Percentiles rank a stretch among this genome's conserved stretches.
Evolutionary conservation across 2,888 invertebrate species (phyloP).

Genomic region (Emmelina monodactyla): DNA sequence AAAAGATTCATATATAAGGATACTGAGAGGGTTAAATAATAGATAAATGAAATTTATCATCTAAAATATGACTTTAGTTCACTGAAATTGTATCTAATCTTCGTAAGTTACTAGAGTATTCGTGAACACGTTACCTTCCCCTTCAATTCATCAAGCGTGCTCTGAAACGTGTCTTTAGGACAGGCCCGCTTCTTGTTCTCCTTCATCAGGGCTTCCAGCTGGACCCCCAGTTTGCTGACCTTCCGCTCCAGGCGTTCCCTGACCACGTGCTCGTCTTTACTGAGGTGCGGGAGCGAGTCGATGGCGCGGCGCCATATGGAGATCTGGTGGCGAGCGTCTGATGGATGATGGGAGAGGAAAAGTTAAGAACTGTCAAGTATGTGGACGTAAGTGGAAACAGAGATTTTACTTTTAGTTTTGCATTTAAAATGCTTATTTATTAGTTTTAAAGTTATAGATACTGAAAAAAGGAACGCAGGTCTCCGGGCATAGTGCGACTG

Average conservation of each 20-base stretch:
- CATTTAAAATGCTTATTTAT: too few species aligned
- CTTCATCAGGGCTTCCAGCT: slow-evolving; percentile 23
- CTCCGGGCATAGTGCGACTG: too few species aligned
- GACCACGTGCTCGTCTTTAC: slow-evolving; percentile 83
- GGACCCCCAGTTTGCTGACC: slow-evolving; percentile 69
- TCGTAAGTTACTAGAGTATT: too few species aligned
- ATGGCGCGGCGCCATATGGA: slow-evolving; percentile 84
- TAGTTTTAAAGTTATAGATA: too few species aligned
- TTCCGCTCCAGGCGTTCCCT: slow-evolving; percentile 76
- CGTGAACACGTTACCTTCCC: slow-evolving; percentile 53
- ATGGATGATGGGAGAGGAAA: not conserved
- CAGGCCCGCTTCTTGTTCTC: slow-evolving; percentile 41
- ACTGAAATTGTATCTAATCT: too few species aligned
- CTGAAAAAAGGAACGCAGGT: too few species aligned
- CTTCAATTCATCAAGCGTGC: slow-evolving; percentile 75
- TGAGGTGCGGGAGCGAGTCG: slow-evolving; percentile 79
- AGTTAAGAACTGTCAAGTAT: not conserved
- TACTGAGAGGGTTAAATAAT: too few species aligned
- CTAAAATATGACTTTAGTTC: not conserved
- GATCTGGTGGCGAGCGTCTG: slow-evolving; percentile 83
- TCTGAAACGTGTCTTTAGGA: slow-evolving; percentile 65
- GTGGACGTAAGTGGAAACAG: not conserved
- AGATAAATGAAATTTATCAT: too few species aligned
- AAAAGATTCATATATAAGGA: too few species aligned
- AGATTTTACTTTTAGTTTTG: too few species aligned